Percentiles rank a stretch among this genome's conserved stretches.
Evolutionary conservation across 2,113 vertebrate species (phyloP).

Genomic region (Pleuronectes platessa): DNA sequence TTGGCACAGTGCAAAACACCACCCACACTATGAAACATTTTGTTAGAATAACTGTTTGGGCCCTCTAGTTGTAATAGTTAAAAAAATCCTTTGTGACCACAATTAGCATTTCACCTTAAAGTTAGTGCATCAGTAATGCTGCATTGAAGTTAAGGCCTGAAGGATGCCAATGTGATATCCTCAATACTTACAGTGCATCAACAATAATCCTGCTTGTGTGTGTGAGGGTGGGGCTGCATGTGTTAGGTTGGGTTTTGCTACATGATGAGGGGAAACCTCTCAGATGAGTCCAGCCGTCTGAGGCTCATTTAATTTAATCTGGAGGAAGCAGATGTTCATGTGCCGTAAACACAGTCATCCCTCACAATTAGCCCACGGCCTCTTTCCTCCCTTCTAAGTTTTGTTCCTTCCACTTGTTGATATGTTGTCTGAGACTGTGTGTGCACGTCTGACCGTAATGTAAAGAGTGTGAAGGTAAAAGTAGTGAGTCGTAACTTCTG

Average conservation of each 20-base stretch:
- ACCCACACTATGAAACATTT: neutral
- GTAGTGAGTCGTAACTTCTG: conserved; percentile 3
- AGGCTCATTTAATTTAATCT: conserved; percentile 65
- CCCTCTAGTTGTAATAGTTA: neutral
- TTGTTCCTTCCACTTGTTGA: conserved; percentile 54
- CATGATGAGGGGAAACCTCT: conserved; percentile 39
- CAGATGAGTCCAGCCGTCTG: conserved; percentile 48
- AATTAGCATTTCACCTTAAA: neutral
- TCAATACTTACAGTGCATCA: neutral
- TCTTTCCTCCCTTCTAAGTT: conserved; percentile 21
- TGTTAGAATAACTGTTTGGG: neutral
- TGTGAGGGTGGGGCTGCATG: conserved; percentile 1
- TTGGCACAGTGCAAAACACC: too few species aligned
- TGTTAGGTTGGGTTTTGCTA: conserved; percentile 24
- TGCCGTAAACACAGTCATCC: conserved; percentile 47
- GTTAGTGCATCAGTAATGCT: neutral
- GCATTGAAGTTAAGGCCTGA: neutral
- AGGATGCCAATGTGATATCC: neutral
- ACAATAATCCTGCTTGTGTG: neutral
- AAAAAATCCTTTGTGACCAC: neutral
- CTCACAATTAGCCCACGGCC: conserved; percentile 45
- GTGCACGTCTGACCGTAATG: neutral
- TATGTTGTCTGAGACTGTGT: neutral
- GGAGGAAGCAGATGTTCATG: conserved; percentile 70
- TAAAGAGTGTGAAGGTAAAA: too few species aligned